Evolutionary conservation across 1,140 invertebrate species (phyloP).

Genomic region (Popillia japonica): DNA sequence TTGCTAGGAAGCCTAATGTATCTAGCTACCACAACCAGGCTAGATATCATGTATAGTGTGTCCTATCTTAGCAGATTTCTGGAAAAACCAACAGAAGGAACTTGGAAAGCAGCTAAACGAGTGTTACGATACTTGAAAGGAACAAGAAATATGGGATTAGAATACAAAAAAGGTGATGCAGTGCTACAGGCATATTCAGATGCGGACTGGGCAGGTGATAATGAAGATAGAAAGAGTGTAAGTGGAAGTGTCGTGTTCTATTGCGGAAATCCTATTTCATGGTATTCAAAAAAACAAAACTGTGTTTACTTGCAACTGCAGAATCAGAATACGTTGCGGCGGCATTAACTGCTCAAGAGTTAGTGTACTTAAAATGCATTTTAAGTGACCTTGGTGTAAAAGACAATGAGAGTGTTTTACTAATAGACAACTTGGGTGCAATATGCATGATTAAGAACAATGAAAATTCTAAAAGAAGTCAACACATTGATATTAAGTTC

Average conservation of each 20-base stretch:
- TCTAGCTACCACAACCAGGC: not conserved
- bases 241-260: too few species aligned
- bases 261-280: too few species aligned
- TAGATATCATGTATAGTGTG: not conserved
- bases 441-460: conserved; percentile 21
- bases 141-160: conserved; percentile 52
- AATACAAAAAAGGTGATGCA: too few species aligned
- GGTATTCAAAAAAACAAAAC: too few species aligned
- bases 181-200: too few species aligned
- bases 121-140: conserved; percentile 58
- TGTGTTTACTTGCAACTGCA: conserved; percentile 34
- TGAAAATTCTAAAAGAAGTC: conserved; percentile 17
- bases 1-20: conserved; percentile 28
- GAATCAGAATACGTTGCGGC: conserved; percentile 33
- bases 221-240: too few species aligned
- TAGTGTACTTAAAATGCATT: conserved; percentile 19
- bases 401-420: conserved; percentile 12
- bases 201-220: too few species aligned
- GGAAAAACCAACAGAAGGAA: too few species aligned
- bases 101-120: too few species aligned
- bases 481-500: conserved; percentile 40
- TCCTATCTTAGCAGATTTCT: conserved; percentile 54
- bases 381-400: conserved; percentile 8
- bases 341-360: not conserved
- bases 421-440: too few species aligned